Evolutionary conservation across 2,797 vertebrate genomes (phyloP).

Genomic region (Platyrinchus mystaceus): DNA sequence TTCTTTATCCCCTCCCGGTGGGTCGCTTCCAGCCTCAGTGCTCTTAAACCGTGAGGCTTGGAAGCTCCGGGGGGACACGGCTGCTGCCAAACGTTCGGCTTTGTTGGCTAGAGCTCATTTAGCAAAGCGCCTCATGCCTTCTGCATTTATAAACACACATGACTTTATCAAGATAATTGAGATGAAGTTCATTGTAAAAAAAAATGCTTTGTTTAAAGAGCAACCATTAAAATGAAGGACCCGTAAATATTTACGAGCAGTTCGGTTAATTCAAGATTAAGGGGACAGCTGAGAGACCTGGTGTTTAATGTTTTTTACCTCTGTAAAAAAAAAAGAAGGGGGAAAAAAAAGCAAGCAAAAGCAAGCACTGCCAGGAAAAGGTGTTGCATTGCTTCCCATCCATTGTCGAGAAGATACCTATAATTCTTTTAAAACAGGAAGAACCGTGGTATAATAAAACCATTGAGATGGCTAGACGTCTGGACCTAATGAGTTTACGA

Average conservation of each 20-base stretch:
- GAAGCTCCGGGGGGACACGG: background rate
- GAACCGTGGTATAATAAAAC: slow-evolving; percentile 94
- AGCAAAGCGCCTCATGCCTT: background rate
- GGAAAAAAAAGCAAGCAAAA: background rate
- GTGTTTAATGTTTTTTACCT: slow-evolving; percentile 43
- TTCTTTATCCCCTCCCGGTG: background rate
- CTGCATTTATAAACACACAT: slow-evolving; percentile 48
- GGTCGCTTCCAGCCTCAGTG: background rate
- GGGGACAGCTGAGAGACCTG: slow-evolving; percentile 40
- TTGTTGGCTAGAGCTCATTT: background rate
- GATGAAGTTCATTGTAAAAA: slow-evolving; percentile 79
- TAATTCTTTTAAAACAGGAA: slow-evolving; percentile 97
- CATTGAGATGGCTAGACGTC: slow-evolving; percentile 97
- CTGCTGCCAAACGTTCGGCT: background rate
- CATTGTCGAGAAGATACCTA: slow-evolving; percentile 85
- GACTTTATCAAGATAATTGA: slow-evolving; percentile 71
- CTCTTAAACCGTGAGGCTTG: background rate
- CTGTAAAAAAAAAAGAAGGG: background rate
- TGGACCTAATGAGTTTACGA: slow-evolving; percentile 99
- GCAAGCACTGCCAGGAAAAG: slow-evolving; percentile 73
- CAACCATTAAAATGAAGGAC: slow-evolving; percentile 57
- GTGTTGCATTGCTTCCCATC: slow-evolving; percentile 85
- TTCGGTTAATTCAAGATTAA: slow-evolving; percentile 44
- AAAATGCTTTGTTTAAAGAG: slow-evolving; percentile 54
- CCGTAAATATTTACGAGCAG: slow-evolving; percentile 62